phyloP scores from a whole-genome alignment of 2,888 invertebrate species.

The Parnassius mnemosyne region DNA sequence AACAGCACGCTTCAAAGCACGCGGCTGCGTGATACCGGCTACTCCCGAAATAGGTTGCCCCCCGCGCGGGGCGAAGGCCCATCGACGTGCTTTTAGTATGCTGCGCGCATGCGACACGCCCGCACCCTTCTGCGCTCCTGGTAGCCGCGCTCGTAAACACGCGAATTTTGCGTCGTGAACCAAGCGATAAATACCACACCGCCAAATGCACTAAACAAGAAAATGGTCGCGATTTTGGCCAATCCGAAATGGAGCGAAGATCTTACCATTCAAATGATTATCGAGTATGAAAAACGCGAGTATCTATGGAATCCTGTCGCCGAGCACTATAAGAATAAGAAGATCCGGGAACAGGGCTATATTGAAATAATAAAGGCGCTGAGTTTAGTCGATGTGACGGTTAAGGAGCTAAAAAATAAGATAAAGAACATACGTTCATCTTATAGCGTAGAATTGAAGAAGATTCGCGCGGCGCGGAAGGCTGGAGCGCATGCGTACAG shows the following conservation, averaged over 20 bases:
- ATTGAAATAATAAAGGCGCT: slow-evolving; percentile 73
- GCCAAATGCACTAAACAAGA: slow-evolving; percentile 48
- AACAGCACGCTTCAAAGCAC: slow-evolving; percentile 79
- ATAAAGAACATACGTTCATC: slow-evolving; percentile 78
- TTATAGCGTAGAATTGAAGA: slow-evolving; percentile 78
- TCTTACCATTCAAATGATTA: slow-evolving; percentile 75
- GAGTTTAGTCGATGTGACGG: slow-evolving; percentile 71
- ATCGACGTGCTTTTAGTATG: slow-evolving; percentile 81
- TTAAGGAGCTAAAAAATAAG: slow-evolving; percentile 77
- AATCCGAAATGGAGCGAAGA: slow-evolving; percentile 79
- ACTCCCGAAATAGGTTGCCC: slow-evolving; percentile 78
- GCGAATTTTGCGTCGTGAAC: slow-evolving; percentile 45
- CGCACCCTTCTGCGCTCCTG: slow-evolving; percentile 76
- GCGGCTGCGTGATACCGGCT: slow-evolving; percentile 78
- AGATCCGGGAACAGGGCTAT: slow-evolving; percentile 75
- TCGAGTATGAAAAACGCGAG: slow-evolving; percentile 75
- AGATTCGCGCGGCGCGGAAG: slow-evolving; percentile 77
- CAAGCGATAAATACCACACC: slow-evolving; percentile 39
- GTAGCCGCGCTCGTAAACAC: slow-evolving; percentile 54
- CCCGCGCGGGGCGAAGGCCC: slow-evolving; percentile 68
- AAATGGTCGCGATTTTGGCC: slow-evolving; percentile 73
- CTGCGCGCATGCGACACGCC: slow-evolving; percentile 81
- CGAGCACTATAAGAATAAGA: slow-evolving; percentile 77
- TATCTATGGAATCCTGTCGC: slow-evolving; percentile 77
- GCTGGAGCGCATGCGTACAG: slow-evolving; percentile 79